Percentiles rank a stretch among this genome's conserved stretches.
phyloP scores from a whole-genome alignment of 2,797 vertebrate species.

The Xiphophorus birchmanni region DNA sequence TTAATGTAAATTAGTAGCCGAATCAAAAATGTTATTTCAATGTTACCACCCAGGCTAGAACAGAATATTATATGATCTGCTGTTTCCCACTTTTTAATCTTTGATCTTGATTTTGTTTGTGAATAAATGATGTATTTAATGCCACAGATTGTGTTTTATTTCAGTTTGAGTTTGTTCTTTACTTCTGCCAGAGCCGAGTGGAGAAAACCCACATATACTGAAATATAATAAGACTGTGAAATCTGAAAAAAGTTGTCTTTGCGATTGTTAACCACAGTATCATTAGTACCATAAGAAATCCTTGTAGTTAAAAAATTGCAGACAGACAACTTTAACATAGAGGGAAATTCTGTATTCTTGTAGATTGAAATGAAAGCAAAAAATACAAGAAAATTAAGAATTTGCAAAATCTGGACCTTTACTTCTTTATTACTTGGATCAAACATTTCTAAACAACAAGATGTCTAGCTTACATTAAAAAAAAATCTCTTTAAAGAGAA shows the following conservation, averaged over 20 bases:
- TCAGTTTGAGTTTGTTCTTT: background rate
- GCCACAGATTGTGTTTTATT: background rate
- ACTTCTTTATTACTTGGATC: background rate
- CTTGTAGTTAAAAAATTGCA: background rate
- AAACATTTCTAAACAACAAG: background rate
- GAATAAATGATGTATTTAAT: background rate
- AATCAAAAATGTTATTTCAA: background rate
- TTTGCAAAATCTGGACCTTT: background rate
- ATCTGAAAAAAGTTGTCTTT: background rate
- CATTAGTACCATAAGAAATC: background rate
- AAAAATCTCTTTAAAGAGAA: background rate
- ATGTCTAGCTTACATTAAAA: background rate
- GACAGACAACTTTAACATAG: background rate
- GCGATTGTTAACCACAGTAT: background rate
- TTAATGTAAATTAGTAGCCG: background rate
- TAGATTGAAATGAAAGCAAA: background rate
- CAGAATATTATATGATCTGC: background rate
- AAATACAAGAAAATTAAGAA: background rate
- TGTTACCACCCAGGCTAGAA: background rate
- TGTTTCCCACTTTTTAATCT: background rate
- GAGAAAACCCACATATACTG: background rate
- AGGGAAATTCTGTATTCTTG: background rate
- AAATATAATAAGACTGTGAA: too few species aligned
- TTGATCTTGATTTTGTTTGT: background rate
- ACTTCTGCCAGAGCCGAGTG: background rate